These are phyloP conservation scores for Lanius collurio DNA, from an alignment of 2,113 vertebrate genomes.

Conservation along the genomic window DNA sequence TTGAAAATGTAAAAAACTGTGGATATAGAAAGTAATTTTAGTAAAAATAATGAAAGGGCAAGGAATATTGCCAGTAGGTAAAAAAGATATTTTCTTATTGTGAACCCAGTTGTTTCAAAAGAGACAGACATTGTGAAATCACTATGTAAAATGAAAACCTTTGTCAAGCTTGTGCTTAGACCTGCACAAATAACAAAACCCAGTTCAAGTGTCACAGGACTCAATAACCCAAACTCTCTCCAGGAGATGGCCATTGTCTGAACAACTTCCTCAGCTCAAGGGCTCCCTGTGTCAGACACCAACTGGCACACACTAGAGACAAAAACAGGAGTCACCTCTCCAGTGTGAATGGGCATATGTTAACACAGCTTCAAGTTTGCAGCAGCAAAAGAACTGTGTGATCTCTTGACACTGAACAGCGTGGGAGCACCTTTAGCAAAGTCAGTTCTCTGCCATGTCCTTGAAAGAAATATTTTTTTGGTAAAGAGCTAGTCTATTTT, in stretches of 20 bases:
- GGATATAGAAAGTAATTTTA: neutral
- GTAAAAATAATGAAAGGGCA: neutral
- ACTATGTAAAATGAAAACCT: neutral
- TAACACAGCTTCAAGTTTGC: neutral
- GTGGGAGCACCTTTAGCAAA: neutral
- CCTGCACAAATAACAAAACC: rapidly evolving
- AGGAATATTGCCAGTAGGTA: neutral
- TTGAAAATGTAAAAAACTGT: neutral
- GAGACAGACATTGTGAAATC: neutral
- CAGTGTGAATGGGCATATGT: neutral
- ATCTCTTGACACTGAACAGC: neutral
- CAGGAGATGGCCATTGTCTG: neutral
- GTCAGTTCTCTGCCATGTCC: neutral
- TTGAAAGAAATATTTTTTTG: neutral
- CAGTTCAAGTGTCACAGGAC: neutral
- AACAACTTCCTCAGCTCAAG: neutral
- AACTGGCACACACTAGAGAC: neutral
- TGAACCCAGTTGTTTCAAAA: neutral
- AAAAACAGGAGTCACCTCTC: neutral
- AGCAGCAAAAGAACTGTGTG: neutral
- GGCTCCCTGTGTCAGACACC: neutral
- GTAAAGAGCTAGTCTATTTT: neutral
- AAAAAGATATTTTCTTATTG: neutral
- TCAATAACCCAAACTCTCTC: neutral
- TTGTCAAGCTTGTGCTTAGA: neutral